A percentile compares a stretch with the other conserved stretches of the same genome.
Evolutionary conservation across 2,113 vertebrate species (phyloP).

Genomic region (Osmerus eperlanus): DNA sequence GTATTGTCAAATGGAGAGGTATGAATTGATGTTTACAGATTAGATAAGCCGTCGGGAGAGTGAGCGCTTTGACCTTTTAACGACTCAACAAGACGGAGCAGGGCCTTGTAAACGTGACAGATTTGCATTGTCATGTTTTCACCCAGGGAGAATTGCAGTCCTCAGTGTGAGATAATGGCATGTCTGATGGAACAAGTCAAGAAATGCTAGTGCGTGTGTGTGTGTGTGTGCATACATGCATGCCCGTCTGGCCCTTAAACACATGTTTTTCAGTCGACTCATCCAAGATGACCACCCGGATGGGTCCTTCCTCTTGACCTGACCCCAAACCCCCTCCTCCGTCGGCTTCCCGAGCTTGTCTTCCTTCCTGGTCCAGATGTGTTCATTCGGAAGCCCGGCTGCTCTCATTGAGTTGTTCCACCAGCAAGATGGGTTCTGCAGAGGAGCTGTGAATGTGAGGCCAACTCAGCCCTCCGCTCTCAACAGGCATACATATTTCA

Average conservation of each 20-base stretch:
- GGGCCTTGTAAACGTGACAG: constrained; percentile 55
- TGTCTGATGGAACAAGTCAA: background rate
- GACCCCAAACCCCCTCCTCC: background rate
- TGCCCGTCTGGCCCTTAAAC: background rate
- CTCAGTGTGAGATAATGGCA: background rate
- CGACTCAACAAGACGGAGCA: constrained; percentile 52
- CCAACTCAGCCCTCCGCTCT: constrained; percentile 45
- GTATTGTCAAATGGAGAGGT: constrained; percentile 25
- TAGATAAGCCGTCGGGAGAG: constrained; percentile 46
- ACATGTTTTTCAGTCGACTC: background rate
- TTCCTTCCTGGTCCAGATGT: constrained; percentile 61
- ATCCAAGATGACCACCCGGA: background rate
- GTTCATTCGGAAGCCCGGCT: constrained; percentile 56
- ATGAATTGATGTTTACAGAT: constrained; percentile 59
- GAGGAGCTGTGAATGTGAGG: constrained; percentile 54
- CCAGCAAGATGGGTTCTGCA: constrained; percentile 58
- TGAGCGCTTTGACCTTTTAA: constrained; percentile 64
- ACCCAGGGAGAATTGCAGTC: constrained; percentile 30
- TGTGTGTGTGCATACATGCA: constrained; percentile 12
- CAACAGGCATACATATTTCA: constrained; percentile 73
- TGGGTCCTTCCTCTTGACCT: background rate
- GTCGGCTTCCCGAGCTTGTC: constrained; percentile 22
- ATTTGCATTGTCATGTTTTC: constrained; percentile 52
- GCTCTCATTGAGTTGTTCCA: constrained; percentile 57
- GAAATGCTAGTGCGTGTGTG: background rate